Conservation (phyloP, 2,113 vertebrate species). For the Microtus richardsoni region DNA sequence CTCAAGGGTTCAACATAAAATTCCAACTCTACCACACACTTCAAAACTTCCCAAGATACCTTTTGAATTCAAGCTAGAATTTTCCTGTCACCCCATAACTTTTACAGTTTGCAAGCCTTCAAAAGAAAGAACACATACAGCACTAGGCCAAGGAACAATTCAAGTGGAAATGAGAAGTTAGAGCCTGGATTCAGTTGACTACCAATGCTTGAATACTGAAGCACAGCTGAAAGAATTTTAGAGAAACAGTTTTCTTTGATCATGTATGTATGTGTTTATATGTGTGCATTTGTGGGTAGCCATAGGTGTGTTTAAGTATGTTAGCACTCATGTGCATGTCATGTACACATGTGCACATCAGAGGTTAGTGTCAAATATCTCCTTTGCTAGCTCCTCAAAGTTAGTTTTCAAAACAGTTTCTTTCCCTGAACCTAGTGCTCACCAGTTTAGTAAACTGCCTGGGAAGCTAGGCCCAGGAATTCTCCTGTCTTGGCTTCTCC, state of each 20-base stretch:
- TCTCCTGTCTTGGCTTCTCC: not conserved
- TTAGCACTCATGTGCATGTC: not conserved
- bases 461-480: not conserved
- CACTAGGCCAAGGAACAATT: too few species aligned
- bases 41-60: not conserved
- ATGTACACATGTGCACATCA: not conserved
- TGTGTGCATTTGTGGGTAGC: not conserved
- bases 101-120: not conserved
- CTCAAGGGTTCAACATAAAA: not conserved
- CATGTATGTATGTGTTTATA: not conserved
- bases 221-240: not conserved
- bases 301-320: not conserved
- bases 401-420: not conserved
- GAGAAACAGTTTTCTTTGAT: not conserved
- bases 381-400: not conserved
- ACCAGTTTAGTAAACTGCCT: not conserved
- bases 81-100: not conserved
- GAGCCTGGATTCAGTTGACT: not conserved
- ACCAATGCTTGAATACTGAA: rapidly evolving
- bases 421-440: not conserved
- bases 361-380: not conserved
- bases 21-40: not conserved
- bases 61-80: not conserved
- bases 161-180: not conserved
- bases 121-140: not conserved